These are phyloP conservation scores for Drosophila paulistorum DNA, from an alignment of 1,140 invertebrate species.

Conservation along the genomic window DNA sequence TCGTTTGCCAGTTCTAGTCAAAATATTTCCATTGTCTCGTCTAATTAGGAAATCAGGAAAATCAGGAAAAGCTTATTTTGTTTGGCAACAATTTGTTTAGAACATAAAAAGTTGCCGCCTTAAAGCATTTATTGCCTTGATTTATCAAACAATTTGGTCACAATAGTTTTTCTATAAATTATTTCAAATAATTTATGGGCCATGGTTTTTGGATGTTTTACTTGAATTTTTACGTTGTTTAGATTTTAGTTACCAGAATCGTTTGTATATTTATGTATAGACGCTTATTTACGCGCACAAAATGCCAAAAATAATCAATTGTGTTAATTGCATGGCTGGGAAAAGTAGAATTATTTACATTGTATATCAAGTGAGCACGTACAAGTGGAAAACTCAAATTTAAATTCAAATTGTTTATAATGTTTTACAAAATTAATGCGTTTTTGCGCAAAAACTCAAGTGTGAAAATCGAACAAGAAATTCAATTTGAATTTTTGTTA, in stretches of 20 bases:
- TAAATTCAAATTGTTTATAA: slow-evolving; percentile 53
- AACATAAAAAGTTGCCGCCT: slow-evolving; percentile 33
- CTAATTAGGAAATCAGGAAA: not conserved
- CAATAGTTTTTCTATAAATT: slow-evolving; percentile 46
- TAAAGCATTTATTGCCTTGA: slow-evolving; percentile 43
- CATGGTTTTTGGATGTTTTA: slow-evolving; percentile 17
- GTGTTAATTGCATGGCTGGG: slow-evolving; percentile 66
- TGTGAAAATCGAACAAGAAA: slow-evolving; percentile 19
- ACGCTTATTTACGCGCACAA: slow-evolving; percentile 33
- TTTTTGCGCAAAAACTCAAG: slow-evolving; percentile 1
- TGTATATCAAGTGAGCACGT: slow-evolving; percentile 44
- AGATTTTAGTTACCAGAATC: not conserved
- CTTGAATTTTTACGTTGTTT: slow-evolving; percentile 36
- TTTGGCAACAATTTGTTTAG: slow-evolving; percentile 3
- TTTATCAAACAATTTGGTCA: slow-evolving; percentile 65
- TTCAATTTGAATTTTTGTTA: slow-evolving; percentile 23
- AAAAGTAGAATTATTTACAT: slow-evolving; percentile 37
- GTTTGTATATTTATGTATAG: not conserved
- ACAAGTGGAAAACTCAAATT: slow-evolving; percentile 32
- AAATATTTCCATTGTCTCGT: not conserved
- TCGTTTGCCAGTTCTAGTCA: too few relatives aligned
- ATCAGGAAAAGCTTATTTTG: slow-evolving; percentile 29
- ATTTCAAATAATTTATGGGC: slow-evolving; percentile 11
- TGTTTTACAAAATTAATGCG: slow-evolving; percentile 30
- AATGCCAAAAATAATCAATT: slow-evolving; percentile 63